These are phyloP conservation scores for Phyllostomus discolor DNA, from an alignment of 2,113 vertebrate species.

Conservation along the genomic window DNA sequence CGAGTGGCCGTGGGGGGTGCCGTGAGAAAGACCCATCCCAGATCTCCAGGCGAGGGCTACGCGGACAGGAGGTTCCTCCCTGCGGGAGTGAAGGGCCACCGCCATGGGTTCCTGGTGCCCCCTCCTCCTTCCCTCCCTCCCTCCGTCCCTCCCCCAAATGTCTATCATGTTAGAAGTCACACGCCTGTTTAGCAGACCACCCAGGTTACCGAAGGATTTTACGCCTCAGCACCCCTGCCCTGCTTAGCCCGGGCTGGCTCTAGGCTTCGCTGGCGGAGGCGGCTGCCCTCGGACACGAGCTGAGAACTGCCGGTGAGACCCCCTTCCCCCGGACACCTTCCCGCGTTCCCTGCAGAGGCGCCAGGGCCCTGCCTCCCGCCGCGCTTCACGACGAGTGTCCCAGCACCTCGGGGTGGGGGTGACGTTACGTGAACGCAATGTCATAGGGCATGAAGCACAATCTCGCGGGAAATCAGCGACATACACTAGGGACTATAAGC, in stretches of 20 bases:
- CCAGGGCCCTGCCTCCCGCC: too few species aligned
- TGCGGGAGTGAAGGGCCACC: neutral
- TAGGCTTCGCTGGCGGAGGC: neutral
- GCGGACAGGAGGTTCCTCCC: neutral
- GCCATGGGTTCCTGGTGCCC: too few species aligned
- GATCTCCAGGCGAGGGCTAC: neutral
- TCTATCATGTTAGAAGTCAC: neutral
- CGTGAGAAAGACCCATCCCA: neutral
- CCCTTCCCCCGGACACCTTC: neutral
- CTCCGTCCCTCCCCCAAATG: neutral
- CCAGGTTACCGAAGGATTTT: neutral
- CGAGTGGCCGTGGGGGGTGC: accelerated
- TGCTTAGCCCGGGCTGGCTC: neutral
- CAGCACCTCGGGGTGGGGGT: neutral
- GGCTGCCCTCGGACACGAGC: neutral
- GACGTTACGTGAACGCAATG: too few species aligned
- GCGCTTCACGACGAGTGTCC: neutral
- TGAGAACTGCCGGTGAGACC: accelerated
- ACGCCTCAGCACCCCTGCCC: neutral
- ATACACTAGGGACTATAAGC: neutral
- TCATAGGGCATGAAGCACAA: neutral
- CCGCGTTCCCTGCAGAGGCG: too few species aligned
- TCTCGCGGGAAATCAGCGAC: neutral
- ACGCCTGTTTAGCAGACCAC: neutral
- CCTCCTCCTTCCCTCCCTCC: too few species aligned